phyloP scores from a whole-genome alignment of 2,797 vertebrate species.

The Galago senegalensis region DNA sequence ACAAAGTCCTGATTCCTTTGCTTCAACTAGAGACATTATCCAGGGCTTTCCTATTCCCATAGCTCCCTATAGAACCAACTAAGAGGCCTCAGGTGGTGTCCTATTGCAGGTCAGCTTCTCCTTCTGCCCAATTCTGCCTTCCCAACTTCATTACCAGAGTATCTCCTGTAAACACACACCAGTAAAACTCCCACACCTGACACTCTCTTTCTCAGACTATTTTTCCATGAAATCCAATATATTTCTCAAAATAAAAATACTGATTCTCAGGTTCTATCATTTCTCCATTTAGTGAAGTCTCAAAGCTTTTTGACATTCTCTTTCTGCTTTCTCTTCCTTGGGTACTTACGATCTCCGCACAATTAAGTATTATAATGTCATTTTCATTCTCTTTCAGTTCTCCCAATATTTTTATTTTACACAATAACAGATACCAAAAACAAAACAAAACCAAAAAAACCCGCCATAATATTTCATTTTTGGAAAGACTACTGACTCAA shows the following conservation, averaged over 20 bases:
- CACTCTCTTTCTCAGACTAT: not conserved
- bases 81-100: not conserved
- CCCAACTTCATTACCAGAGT: not conserved
- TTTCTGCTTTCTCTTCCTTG: no score
- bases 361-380: no score
- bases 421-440: not conserved
- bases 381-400: no score
- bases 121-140: not conserved
- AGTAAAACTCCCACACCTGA: not conserved
- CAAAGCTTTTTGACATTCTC: no score
- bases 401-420: not conserved
- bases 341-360: no score
- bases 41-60: not conserved
- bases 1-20: not conserved
- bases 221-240: not conserved
- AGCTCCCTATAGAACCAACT: not conserved
- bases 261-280: no score
- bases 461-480: conserved; percentile 13
- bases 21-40: not conserved
- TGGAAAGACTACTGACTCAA: not conserved
- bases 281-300: no score
- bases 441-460: not conserved
- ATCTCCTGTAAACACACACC: not conserved
- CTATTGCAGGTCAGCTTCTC: not conserved
- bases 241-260: no score